These are phyloP conservation scores for Anguilla rostrata DNA, from an alignment of 2,113 vertebrate species.

Conservation along the genomic window DNA sequence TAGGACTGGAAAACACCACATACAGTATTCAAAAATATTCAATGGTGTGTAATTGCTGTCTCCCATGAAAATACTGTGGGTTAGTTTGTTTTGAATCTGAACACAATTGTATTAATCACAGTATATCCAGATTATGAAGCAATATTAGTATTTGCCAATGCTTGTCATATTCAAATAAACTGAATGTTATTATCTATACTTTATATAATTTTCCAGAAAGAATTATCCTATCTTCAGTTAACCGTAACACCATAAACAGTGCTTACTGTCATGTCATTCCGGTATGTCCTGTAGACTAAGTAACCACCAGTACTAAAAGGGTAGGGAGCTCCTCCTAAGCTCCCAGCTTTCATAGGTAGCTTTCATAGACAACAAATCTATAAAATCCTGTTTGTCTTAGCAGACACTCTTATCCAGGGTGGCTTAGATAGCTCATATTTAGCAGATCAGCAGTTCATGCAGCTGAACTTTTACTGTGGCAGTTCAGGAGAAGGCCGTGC, in stretches of 20 bases:
- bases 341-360: not conserved
- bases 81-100: not conserved
- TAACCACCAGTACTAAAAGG: not conserved
- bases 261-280: not conserved
- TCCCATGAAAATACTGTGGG: not conserved
- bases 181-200: not conserved
- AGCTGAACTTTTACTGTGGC: not conserved
- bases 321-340: not conserved
- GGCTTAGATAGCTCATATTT: not conserved
- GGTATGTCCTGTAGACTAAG: not conserved
- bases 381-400: not conserved
- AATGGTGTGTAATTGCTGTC: no score
- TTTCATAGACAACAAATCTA: not conserved
- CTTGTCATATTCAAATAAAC: not conserved
- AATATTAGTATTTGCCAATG: not conserved
- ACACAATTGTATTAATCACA: not conserved
- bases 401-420: not conserved
- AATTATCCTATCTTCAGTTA: not conserved
- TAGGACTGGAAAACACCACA: no score
- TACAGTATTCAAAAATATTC: no score
- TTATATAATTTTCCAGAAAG: no score
- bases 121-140: not conserved
- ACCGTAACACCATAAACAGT: not conserved
- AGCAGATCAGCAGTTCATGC: not conserved
- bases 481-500: no score